Evolutionary conservation across 2,888 invertebrate genomes (phyloP).

Genomic region (Hirudinaria manillensis): DNA sequence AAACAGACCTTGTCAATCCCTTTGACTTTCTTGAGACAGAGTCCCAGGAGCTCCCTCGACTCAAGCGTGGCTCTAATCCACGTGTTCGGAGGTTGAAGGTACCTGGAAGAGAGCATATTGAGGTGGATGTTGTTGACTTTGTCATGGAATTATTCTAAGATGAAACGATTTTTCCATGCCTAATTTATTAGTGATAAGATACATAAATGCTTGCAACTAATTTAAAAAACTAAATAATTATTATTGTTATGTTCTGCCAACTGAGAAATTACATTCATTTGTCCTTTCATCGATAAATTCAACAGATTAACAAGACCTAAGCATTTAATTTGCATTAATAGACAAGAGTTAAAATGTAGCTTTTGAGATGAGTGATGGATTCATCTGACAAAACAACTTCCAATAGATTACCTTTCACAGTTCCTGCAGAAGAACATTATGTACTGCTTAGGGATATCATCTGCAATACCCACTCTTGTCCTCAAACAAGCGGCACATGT

Average conservation of each 20-base stretch:
- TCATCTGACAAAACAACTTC: background rate
- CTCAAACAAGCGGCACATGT: constrained; percentile 93
- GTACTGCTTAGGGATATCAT: constrained; percentile 86
- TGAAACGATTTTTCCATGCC: background rate
- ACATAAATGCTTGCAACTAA: background rate
- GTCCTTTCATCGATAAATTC: too few relatives aligned
- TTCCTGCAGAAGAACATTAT: constrained; percentile 78
- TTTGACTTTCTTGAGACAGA: constrained; percentile 87
- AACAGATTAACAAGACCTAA: too few relatives aligned
- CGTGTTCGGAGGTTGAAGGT: constrained; percentile 67
- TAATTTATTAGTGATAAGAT: background rate
- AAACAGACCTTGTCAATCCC: constrained; percentile 64
- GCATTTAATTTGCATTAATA: too few relatives aligned
- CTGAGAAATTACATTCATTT: too few relatives aligned
- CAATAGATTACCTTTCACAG: constrained; percentile 70
- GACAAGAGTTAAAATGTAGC: too few relatives aligned
- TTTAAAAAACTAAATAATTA: background rate
- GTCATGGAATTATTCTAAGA: background rate
- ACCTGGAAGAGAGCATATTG: constrained; percentile 61
- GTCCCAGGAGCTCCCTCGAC: constrained; percentile 74
- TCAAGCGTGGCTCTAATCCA: constrained; percentile 65
- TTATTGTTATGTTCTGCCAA: too few relatives aligned
- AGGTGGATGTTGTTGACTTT: background rate
- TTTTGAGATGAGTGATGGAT: too few relatives aligned
- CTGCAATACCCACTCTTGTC: constrained; percentile 86